A percentile compares a stretch with the other conserved stretches of the same genome.
These are phyloP conservation scores for Merodon equestris DNA, from an alignment of 2,888 invertebrate species.

Conservation along the genomic window DNA sequence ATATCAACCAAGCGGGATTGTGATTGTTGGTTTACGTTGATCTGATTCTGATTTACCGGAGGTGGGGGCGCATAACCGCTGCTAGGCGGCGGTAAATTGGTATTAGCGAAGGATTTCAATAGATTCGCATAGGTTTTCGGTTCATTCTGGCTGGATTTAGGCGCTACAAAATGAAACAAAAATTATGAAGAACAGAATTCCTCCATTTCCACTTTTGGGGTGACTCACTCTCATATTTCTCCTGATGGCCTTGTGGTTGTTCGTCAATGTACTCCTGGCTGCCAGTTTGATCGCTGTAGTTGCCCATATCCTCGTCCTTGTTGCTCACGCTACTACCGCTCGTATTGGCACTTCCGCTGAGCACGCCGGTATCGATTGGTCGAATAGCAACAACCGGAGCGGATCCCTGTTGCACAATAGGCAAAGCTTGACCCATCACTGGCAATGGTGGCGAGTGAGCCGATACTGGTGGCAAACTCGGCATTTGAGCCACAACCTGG, in stretches of 20 bases:
- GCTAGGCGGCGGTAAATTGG: conserved; percentile 72
- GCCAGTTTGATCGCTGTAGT: conserved; percentile 51
- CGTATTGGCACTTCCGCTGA: conserved; percentile 25
- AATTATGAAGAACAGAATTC: no score
- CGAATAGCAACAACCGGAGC: conserved; percentile 39
- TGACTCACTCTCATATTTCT: conserved; percentile 75
- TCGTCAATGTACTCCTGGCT: conserved; percentile 61
- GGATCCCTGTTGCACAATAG: conserved; percentile 35
- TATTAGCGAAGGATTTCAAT: conserved; percentile 82
- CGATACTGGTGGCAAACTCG: conserved; percentile 35
- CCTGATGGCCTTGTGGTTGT: conserved; percentile 71
- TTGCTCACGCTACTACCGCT: conserved; percentile 13
- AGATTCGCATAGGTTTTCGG: conserved; percentile 94
- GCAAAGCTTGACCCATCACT: conserved; percentile 43
- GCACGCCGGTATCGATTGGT: conserved; percentile 35
- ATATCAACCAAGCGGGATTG: conserved; percentile 77
- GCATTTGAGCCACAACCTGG: conserved; percentile 49
- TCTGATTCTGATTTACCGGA: conserved; percentile 67
- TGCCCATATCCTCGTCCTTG: conserved; percentile 59
- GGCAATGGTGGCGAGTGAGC: conserved; percentile 58
- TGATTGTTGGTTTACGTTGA: conserved; percentile 76
- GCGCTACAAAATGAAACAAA: conserved; percentile 66
- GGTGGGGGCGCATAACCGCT: conserved; percentile 74
- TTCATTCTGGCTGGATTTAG: conserved; percentile 81
- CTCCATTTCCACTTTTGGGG: no score